Evolutionary conservation across 2,797 vertebrate species (phyloP).

Genomic region (Todus mexicanus): DNA sequence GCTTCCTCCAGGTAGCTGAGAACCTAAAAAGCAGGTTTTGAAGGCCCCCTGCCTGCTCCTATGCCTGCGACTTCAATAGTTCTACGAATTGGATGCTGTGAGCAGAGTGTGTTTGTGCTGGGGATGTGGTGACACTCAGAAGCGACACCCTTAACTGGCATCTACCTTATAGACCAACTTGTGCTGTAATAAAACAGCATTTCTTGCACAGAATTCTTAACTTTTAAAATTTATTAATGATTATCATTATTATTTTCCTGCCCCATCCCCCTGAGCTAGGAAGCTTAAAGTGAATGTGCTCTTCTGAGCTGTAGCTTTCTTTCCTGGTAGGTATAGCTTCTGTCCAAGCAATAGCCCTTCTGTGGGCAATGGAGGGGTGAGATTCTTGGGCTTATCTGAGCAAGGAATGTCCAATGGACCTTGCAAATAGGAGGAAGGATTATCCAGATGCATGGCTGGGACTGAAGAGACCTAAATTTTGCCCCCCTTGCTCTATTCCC

Average conservation of each 20-base stretch:
- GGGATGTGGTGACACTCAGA: neutral
- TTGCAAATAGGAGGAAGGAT: neutral
- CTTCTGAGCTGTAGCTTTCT: neutral
- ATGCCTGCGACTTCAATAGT: neutral
- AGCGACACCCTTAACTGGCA: neutral
- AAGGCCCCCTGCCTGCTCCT: neutral
- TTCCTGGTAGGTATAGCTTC: neutral
- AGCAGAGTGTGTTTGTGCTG: neutral
- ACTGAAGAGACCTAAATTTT: neutral
- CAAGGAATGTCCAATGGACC: neutral
- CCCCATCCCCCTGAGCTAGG: neutral
- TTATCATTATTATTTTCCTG: neutral
- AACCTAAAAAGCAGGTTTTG: neutral
- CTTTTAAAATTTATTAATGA: neutral
- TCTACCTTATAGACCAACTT: neutral
- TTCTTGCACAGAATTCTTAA: neutral
- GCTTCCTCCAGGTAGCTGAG: neutral
- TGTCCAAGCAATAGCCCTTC: neutral
- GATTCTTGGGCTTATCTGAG: neutral
- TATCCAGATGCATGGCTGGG: neutral
- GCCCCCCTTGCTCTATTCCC: neutral
- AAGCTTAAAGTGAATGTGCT: neutral
- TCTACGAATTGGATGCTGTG: neutral
- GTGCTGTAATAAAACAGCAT: neutral
- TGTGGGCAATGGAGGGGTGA: neutral